Percentiles rank a stretch among this genome's conserved stretches.
phyloP scores from a whole-genome alignment of 2,888 invertebrate species.

The Trissolcus japonicus region DNA sequence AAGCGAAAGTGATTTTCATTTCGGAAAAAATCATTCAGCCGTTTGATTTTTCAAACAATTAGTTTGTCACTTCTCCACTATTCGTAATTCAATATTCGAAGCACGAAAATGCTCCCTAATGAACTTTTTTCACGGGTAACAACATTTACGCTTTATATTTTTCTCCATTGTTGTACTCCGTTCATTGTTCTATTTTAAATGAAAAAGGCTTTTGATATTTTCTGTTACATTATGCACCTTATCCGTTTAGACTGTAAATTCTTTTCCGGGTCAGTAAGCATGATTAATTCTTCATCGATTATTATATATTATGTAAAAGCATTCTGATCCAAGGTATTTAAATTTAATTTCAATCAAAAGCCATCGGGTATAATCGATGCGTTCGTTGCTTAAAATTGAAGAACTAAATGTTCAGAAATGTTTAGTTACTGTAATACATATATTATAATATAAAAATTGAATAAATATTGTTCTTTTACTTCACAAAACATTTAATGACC shows the following conservation, averaged over 20 bases:
- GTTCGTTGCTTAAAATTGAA: too few relatives aligned
- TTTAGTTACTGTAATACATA: too few relatives aligned
- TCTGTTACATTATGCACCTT: constrained; percentile 17
- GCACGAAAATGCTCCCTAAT: too few relatives aligned
- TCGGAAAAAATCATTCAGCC: too few relatives aligned
- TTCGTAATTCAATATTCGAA: too few relatives aligned
- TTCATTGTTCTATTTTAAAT: constrained; percentile 10
- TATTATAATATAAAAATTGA: too few relatives aligned
- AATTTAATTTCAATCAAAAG: constrained; percentile 48
- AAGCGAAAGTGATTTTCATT: neutral
- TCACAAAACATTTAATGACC: too few relatives aligned
- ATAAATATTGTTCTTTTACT: too few relatives aligned
- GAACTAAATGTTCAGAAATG: too few relatives aligned
- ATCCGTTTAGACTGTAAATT: constrained; percentile 31
- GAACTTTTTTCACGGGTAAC: neutral
- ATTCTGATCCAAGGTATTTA: constrained; percentile 34
- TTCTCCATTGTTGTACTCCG: neutral
- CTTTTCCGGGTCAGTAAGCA: constrained; percentile 43
- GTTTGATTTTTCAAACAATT: too few relatives aligned
- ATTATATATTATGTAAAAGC: constrained; percentile 48
- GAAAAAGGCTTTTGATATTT: constrained; percentile 9
- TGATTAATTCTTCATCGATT: constrained; percentile 42
- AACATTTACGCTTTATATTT: neutral
- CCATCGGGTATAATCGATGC: neutral
- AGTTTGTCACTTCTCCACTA: too few relatives aligned